Conservation (phyloP, 92 coral and sea anemone genomes). For the Palythoa grandis region DNA sequence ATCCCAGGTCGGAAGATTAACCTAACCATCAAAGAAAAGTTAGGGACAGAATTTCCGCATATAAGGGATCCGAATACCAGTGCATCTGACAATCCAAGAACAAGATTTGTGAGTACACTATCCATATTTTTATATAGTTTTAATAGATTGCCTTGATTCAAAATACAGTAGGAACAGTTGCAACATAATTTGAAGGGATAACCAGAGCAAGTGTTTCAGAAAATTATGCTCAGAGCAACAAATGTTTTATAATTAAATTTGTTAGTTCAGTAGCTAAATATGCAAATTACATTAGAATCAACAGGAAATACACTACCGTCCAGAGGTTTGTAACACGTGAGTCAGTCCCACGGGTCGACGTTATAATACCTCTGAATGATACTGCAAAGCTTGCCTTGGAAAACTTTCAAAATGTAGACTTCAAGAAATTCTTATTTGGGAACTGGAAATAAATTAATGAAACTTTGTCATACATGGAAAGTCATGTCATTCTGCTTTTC, state of each 20-base stretch:
- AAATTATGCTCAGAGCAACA: not conserved
- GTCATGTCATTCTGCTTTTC: not conserved
- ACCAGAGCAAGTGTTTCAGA: not conserved
- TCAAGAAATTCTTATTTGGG: not conserved
- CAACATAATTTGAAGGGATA: conserved; percentile 9
- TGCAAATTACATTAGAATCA: not conserved
- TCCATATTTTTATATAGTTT: not conserved
- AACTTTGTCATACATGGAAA: conserved; percentile 1
- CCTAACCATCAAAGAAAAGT: conserved; percentile 19
- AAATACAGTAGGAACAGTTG: conserved; percentile 4
- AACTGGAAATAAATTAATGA: not conserved
- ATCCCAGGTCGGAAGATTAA: conserved; percentile 14
- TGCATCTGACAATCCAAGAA: conserved; percentile 15
- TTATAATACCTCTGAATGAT: too few relatives aligned
- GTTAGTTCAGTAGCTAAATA: conserved; percentile 6
- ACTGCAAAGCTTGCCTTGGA: not conserved
- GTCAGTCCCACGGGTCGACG: too few relatives aligned
- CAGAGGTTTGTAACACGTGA: too few relatives aligned
- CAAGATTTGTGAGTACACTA: conserved; percentile 27
- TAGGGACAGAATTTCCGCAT: conserved; percentile 25
- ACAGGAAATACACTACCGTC: not conserved
- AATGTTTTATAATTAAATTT: not conserved
- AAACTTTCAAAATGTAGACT: not conserved
- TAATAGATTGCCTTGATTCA: not conserved
- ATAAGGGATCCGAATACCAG: conserved; percentile 12